phyloP scores from a whole-genome alignment of 2,888 invertebrate species.

The Conomelus anceps region DNA sequence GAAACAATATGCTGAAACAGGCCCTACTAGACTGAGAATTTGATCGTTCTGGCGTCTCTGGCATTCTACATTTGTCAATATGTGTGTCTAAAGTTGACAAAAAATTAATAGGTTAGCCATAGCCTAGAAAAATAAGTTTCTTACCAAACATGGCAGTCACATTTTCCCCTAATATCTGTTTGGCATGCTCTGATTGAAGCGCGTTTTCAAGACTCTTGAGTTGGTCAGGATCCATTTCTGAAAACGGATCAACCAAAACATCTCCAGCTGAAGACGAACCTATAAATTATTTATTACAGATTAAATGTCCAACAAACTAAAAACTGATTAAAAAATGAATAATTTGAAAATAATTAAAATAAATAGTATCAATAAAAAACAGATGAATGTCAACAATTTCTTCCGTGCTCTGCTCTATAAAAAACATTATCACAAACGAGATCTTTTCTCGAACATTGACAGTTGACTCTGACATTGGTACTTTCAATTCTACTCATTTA shows the following conservation, averaged over 20 bases:
- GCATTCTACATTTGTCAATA: no score
- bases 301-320: neutral
- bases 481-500: no score
- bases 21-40: no score
- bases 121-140: conserved; percentile 18
- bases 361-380: no score
- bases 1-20: no score
- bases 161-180: conserved; percentile 47
- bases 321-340: neutral
- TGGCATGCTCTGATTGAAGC: conserved; percentile 48
- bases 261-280: conserved; percentile 24
- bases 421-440: no score
- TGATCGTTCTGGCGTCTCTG: no score
- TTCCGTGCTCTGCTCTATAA: no score
- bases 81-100: neutral
- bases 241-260: conserved; percentile 43
- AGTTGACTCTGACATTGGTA: no score
- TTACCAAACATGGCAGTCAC: conserved; percentile 45
- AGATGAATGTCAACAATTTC: no score
- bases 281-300: conserved; percentile 9
- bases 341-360: no score
- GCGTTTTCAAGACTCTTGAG: conserved; percentile 47
- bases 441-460: no score
- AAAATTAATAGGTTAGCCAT: conserved; percentile 7
- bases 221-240: conserved; percentile 48